Base-by-base conservation (phyloP, 2,113 vertebrate genomes). In the Sciurus niger region DNA sequence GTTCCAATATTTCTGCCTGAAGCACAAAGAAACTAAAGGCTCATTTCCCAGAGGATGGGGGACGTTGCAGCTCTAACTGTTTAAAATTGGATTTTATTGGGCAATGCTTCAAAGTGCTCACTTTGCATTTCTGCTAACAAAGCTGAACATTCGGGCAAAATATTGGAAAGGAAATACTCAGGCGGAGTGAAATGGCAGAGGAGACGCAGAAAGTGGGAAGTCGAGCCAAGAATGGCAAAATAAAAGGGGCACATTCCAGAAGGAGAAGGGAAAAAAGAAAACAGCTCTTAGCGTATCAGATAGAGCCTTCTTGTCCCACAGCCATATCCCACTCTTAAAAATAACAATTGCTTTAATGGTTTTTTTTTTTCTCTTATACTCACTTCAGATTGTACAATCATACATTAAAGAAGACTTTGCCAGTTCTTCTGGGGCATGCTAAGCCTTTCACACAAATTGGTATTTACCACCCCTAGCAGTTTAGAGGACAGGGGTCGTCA, bases 61-160 rank as follows among this genome's bases (percentile, higher is more conserved):
- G 88, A 74, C 58, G 84, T 85, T 43, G 74, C 74, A 87, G 79
- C 76, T 46, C 74, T 83, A 84, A 86, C 82, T 79, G 94, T 91
- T 97, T 95, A 95, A 97, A 98, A 87, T 70, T 86, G 28, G 65
- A 95, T 97, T 97, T 90, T 97, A 95, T 89, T 94, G 97, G 80
- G 92, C 84, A 92, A 95, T n/a, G 87, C 85, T 97, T 97, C 96
- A 97, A 96, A 97, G 86, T 5, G 11, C 84, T 89, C 97, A 96
- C 96, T 96, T 11, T 53, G 93, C 96, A 95, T 89, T 94, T 96
- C 96, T 97, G 94, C 92, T 96, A 72, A 96, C 92, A 93, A 95
- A 97, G 85, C 95, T 79, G 93, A 97, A 82, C 80, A 74, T 94
- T 90, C 72, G 96, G 96, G 72, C 89, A 96, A 95, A 96, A 96